Evolutionary conservation across 2,113 vertebrate species (phyloP).

Genomic region (Tinamus guttatus): DNA sequence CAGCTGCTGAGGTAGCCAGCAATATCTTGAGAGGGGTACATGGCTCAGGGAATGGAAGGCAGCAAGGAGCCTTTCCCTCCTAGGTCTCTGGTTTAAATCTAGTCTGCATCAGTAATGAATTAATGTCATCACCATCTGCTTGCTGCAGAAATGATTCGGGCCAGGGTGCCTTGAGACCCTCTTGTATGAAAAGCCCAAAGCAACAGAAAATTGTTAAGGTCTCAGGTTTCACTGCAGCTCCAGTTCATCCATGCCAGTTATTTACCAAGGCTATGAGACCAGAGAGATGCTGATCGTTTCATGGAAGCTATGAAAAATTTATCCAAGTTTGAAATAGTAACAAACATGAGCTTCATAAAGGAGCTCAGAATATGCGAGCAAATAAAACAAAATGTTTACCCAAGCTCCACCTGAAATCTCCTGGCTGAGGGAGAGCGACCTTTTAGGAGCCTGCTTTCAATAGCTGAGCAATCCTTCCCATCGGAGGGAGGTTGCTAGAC

Average conservation of each 20-base stretch:
- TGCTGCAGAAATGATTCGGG: constrained; percentile 5
- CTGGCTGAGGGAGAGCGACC: not conserved
- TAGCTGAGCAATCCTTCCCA: not conserved
- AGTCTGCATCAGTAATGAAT: not conserved
- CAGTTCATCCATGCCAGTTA: not conserved
- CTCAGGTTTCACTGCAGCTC: not conserved
- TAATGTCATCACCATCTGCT: constrained; percentile 6
- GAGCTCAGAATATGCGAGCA: not conserved
- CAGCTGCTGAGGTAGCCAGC: not conserved
- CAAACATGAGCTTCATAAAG: not conserved
- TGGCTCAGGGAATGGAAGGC: not conserved
- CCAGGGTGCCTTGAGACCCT: not conserved
- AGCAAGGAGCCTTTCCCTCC: not conserved
- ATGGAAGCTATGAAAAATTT: not conserved
- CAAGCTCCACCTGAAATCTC: not conserved
- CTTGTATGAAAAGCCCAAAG: not conserved
- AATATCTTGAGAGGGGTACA: not conserved
- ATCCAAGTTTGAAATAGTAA: not conserved
- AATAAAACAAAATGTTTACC: not conserved
- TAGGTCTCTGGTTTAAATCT: constrained; percentile 1
- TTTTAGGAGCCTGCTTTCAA: not conserved
- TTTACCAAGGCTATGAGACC: not conserved
- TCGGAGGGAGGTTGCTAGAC: not conserved
- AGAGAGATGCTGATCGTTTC: not conserved
- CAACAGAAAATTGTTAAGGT: not conserved